Percentiles rank a stretch among this genome's conserved stretches.
Evolutionary conservation across 2,888 invertebrate species (phyloP).

Genomic region (Cacoxenus indagator): DNA sequence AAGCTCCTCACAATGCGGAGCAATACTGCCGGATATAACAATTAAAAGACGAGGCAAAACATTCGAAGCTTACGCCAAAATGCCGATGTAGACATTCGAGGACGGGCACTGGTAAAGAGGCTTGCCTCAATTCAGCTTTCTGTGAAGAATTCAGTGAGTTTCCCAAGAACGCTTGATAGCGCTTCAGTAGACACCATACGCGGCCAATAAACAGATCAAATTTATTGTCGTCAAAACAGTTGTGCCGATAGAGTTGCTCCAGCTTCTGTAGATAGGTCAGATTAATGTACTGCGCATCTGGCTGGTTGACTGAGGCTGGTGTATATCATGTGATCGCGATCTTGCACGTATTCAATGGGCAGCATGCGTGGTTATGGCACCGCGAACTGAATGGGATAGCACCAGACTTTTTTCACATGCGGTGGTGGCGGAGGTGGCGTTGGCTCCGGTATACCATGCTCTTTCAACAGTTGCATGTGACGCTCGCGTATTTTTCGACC

Average conservation of each 20-base stretch:
- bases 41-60: conserved; percentile 96
- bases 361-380: conserved; percentile 89
- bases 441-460: conserved; percentile 83
- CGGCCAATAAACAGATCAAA: conserved; percentile 94
- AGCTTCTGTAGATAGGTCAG: conserved; percentile 92
- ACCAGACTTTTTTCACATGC: conserved; percentile 90
- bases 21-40: conserved; percentile 97
- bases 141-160: conserved; percentile 71
- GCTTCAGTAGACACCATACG: conserved; percentile 93
- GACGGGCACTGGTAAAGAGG: conserved; percentile 90
- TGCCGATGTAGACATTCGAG: conserved; percentile 93
- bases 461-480: conserved; percentile 87
- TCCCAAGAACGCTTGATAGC: conserved; percentile 92
- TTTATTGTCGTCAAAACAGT: conserved; percentile 95
- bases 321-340: conserved; percentile 87
- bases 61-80: conserved; percentile 97
- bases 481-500: conserved; percentile 91
- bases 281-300: conserved; percentile 88
- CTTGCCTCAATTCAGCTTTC: conserved; percentile 84
- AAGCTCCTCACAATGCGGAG: conserved; percentile 93
- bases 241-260: conserved; percentile 94
- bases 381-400: conserved; percentile 93
- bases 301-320: conserved; percentile 73
- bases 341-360: conserved; percentile 87
- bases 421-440: conserved; percentile 78